These are phyloP conservation scores for Caradrina clavipalpis DNA, from an alignment of 2,888 invertebrate genomes.

Conservation along the genomic window DNA sequence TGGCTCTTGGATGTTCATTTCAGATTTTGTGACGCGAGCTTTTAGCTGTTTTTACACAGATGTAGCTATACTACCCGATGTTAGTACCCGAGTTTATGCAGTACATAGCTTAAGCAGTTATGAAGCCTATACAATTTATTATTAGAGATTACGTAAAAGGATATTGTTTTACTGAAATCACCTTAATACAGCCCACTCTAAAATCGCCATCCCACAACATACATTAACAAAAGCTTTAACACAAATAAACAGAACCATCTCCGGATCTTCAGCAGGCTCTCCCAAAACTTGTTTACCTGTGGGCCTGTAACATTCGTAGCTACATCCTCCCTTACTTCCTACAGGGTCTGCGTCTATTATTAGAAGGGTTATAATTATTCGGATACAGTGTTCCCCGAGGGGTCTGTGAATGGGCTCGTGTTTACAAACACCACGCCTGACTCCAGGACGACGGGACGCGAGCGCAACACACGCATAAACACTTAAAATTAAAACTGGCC, in stretches of 20 bases:
- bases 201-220: neutral
- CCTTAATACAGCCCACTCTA: too few relatives aligned
- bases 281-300: constrained; percentile 50
- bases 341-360: constrained; percentile 58
- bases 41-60: constrained; percentile 16
- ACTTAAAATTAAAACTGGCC: constrained; percentile 82
- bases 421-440: constrained; percentile 88
- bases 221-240: neutral
- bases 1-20: constrained; percentile 64
- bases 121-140: neutral
- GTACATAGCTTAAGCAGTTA: neutral
- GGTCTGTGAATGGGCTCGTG: constrained; percentile 80
- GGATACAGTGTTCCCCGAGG: constrained; percentile 56
- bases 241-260: neutral
- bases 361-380: constrained; percentile 65
- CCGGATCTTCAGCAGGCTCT: constrained; percentile 30
- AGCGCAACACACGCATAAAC: constrained; percentile 71
- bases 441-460: constrained; percentile 66
- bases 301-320: constrained; percentile 41
- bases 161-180: too few relatives aligned
- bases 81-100: neutral
- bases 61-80: neutral
- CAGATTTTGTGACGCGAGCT: constrained; percentile 36
- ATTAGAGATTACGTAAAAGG: too few relatives aligned
- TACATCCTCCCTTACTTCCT: constrained; percentile 62